Evolutionary conservation across 2,888 invertebrate species (phyloP).

Genomic region (Agrilus cyanescens): DNA sequence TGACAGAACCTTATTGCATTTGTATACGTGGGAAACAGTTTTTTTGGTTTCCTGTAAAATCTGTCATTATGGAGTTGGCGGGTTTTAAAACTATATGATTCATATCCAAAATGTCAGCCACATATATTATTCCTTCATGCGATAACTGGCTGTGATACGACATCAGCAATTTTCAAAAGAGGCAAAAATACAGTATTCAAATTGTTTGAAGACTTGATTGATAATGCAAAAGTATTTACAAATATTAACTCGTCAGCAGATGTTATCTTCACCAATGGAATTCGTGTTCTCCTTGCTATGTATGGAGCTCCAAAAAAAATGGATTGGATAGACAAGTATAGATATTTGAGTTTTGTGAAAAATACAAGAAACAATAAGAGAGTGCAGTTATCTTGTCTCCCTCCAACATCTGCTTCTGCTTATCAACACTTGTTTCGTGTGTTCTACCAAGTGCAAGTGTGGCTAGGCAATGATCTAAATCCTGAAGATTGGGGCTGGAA

Average conservation of each 20-base stretch:
- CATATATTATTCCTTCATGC: constrained; percentile 15
- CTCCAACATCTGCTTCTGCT: constrained; percentile 17
- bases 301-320: constrained; percentile 20
- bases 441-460: constrained; percentile 21
- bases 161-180: constrained; percentile 15
- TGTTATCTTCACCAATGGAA: constrained; percentile 17
- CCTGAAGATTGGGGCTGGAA: constrained; percentile 22
- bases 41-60: too few species aligned
- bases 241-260: constrained; percentile 16
- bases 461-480: constrained; percentile 16
- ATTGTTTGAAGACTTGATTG: constrained; percentile 9
- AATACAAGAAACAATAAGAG: constrained; percentile 14
- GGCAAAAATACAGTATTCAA: constrained; percentile 16
- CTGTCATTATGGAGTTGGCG: too few species aligned
- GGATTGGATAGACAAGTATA: constrained; percentile 17
- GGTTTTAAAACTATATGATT: too few species aligned
- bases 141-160: constrained; percentile 16
- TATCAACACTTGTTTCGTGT: constrained; percentile 20
- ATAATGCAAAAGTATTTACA: constrained; percentile 13
- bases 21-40: too few species aligned
- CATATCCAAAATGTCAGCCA: constrained; percentile 12
- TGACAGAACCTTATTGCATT: too few species aligned
- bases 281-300: constrained; percentile 20
- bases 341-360: constrained; percentile 20
- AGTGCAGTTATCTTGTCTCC: constrained; percentile 17